Percentiles rank a stretch among this genome's conserved stretches.
Evolutionary conservation across 2,113 vertebrate species (phyloP).

Genomic region (Hippocampus mohnikei): DNA sequence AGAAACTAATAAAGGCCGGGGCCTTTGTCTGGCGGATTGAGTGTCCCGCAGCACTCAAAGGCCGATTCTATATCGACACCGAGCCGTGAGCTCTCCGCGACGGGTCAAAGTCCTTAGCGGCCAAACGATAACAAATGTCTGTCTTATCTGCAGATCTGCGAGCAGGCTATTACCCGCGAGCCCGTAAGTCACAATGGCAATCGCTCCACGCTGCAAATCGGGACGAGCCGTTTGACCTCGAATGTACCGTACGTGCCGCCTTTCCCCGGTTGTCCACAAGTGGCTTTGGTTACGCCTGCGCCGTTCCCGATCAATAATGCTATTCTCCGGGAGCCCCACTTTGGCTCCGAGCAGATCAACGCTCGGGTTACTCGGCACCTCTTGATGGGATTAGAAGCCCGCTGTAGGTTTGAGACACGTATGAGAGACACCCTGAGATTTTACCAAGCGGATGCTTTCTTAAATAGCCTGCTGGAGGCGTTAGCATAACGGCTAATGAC

Average conservation of each 20-base stretch:
- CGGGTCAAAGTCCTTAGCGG: slow-evolving; percentile 51
- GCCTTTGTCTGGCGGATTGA: slow-evolving; percentile 30
- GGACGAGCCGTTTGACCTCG: neutral
- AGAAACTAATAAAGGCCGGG: slow-evolving; percentile 39
- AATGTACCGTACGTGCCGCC: neutral
- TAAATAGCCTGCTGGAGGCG: too few relatives aligned
- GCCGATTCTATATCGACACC: neutral
- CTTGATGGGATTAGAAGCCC: slow-evolving; percentile 31
- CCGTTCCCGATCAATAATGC: slow-evolving; percentile 46
- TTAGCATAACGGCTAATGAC: too few relatives aligned
- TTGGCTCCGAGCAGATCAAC: slow-evolving; percentile 45
- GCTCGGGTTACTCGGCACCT: slow-evolving; percentile 33
- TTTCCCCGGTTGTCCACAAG: neutral
- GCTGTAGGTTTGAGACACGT: slow-evolving; percentile 1
- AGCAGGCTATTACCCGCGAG: slow-evolving; percentile 20
- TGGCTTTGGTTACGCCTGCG: neutral
- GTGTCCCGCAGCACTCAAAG: slow-evolving; percentile 33
- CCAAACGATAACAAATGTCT: slow-evolving; percentile 37
- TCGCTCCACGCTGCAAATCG: slow-evolving; percentile 9
- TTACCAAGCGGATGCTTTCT: too few relatives aligned
- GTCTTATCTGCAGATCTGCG: slow-evolving; percentile 31
- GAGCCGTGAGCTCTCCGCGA: neutral
- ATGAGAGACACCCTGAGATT: too few relatives aligned
- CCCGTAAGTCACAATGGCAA: slow-evolving; percentile 22
- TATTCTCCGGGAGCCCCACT: slow-evolving; percentile 39